phyloP scores from a whole-genome alignment of 2,888 invertebrate species.

The Epistrophe eligans region DNA sequence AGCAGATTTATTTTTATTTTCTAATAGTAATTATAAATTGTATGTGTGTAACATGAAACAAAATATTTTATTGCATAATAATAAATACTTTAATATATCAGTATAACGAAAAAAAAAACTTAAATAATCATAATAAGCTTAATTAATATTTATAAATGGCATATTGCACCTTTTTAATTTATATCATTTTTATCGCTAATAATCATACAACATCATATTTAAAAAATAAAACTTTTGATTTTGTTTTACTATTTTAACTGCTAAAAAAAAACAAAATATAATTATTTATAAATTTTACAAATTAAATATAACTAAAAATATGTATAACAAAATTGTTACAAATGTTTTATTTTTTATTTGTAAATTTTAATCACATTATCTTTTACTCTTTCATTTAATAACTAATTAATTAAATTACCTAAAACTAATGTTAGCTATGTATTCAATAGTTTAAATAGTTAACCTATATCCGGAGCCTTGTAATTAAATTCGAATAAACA shows the following conservation, averaged over 20 bases:
- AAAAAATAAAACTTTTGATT: slow-evolving; percentile 44
- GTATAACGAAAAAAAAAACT: slow-evolving; percentile 29
- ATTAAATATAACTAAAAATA: slow-evolving; percentile 19
- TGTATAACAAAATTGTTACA: slow-evolving; percentile 52
- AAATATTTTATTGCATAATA: slow-evolving; percentile 51
- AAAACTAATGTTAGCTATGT: slow-evolving; percentile 67
- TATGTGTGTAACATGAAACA: slow-evolving; percentile 65
- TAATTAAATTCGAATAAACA: slow-evolving; percentile 69
- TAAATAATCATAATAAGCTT: slow-evolving; percentile 21
- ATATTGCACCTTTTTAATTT: slow-evolving; percentile 62
- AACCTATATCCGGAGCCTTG: slow-evolving; percentile 67
- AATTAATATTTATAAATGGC: slow-evolving; percentile 40
- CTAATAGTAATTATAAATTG: slow-evolving; percentile 67
- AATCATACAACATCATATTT: slow-evolving; percentile 6
- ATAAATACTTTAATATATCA: slow-evolving; percentile 49
- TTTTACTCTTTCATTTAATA: slow-evolving; percentile 66
- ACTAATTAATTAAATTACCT: slow-evolving; percentile 70
- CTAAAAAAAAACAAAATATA: slow-evolving; percentile 36
- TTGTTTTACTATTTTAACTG: slow-evolving; percentile 18
- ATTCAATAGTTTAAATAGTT: slow-evolving; percentile 62
- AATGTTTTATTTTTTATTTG: slow-evolving; percentile 32
- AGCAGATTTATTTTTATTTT: slow-evolving; percentile 50
- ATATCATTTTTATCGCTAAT: slow-evolving; percentile 24
- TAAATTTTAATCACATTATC: slow-evolving; percentile 71
- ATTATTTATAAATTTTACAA: neutral